These are phyloP conservation scores for Liparis tanakae DNA, from an alignment of 2,797 vertebrate species.

Conservation along the genomic window DNA sequence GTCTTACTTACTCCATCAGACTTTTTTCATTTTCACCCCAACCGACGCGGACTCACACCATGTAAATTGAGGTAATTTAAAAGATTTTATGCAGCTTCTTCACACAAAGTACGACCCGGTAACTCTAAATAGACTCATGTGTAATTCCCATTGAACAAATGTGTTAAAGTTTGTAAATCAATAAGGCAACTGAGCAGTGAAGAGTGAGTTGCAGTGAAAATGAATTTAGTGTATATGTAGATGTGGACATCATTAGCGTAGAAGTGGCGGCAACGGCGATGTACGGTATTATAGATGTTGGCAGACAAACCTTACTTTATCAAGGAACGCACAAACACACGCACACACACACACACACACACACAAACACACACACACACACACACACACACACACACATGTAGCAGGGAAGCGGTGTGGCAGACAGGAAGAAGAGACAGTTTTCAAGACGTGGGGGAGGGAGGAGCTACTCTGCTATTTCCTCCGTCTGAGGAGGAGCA, in stretches of 20 bases:
- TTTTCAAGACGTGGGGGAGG: conserved; percentile 34
- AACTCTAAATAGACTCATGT: neutral
- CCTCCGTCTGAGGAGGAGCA: conserved; percentile 69
- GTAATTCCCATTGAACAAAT: neutral
- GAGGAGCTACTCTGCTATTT: conserved; percentile 52
- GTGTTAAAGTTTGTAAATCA: neutral
- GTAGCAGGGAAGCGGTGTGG: conserved; percentile 3
- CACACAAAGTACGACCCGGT: neutral
- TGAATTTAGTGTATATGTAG: neutral
- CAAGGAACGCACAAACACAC: neutral
- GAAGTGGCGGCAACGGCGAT: neutral
- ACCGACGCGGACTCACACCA: neutral
- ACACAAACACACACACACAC: conserved; percentile 12
- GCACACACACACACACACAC: conserved; percentile 8
- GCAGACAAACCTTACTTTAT: too few relatives aligned
- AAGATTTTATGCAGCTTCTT: neutral
- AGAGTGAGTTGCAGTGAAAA: neutral
- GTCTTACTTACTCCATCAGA: neutral
- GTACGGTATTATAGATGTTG: neutral
- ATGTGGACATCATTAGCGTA: conserved; percentile 3
- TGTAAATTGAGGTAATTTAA: neutral
- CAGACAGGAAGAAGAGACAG: conserved; percentile 57
- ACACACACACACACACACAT: conserved; percentile 16
- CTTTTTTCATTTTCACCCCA: neutral
- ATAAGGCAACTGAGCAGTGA: neutral